Evolutionary conservation across 2,113 vertebrate genomes (phyloP).

Genomic region (Lophius piscatorius): DNA sequence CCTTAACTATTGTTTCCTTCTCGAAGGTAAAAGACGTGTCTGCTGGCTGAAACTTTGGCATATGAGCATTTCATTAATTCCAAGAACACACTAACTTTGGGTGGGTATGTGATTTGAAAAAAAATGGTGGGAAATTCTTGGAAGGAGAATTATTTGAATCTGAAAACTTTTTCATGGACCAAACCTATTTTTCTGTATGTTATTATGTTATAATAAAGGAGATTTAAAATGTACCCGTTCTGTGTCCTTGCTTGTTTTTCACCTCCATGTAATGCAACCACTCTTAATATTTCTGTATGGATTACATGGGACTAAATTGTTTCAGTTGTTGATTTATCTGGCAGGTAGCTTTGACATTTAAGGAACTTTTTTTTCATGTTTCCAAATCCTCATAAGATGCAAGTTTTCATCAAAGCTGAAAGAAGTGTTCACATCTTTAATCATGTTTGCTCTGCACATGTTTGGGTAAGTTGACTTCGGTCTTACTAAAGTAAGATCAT

Average conservation of each 20-base stretch:
- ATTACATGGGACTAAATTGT: not conserved
- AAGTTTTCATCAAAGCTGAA: too few relatives aligned
- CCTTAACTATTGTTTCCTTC: slow-evolving; percentile 30
- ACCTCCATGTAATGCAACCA: not conserved
- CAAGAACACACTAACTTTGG: slow-evolving; percentile 70
- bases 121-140: slow-evolving; percentile 11
- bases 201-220: slow-evolving; percentile 83
- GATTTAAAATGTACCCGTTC: slow-evolving; percentile 59
- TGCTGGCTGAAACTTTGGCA: slow-evolving; percentile 28
- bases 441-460: too few relatives aligned
- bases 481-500: too few relatives aligned
- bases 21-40: slow-evolving; percentile 31
- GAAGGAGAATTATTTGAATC: slow-evolving; percentile 58
- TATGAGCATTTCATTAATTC: slow-evolving; percentile 50
- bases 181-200: slow-evolving; percentile 84
- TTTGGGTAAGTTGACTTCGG: too few relatives aligned
- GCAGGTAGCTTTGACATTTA: not conserved
- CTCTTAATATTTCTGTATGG: not conserved
- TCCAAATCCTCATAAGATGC: too few relatives aligned
- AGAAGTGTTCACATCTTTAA: too few relatives aligned
- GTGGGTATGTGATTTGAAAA: slow-evolving; percentile 16
- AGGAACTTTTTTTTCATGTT: not conserved
- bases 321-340: not conserved
- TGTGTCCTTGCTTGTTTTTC: not conserved
- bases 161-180: slow-evolving; percentile 81